phyloP scores from a whole-genome alignment of 2,113 vertebrate genomes.

The Prochilodus magdalenae region DNA sequence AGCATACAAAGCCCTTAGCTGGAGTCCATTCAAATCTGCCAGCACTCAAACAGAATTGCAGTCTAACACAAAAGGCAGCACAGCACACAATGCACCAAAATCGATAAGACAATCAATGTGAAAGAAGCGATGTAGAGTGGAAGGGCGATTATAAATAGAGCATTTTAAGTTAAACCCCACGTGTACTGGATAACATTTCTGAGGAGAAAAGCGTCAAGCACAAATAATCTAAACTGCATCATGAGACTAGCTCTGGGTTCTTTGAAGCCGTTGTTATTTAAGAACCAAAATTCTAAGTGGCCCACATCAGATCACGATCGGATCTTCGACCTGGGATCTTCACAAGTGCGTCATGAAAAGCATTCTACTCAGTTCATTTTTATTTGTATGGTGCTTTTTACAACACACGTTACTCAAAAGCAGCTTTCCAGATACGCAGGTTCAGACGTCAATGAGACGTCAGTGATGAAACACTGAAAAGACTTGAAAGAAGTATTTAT shows the following conservation, averaged over 20 bases:
- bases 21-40: not conserved
- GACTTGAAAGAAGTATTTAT: no score
- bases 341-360: no score
- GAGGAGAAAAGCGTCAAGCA: not conserved
- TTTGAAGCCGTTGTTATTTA: no score
- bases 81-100: not conserved
- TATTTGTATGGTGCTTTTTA: no score
- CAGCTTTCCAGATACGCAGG: not conserved
- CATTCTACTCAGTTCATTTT: no score
- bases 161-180: not conserved
- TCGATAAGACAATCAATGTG: not conserved
- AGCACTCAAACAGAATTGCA: not conserved
- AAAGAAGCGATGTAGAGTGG: not conserved
- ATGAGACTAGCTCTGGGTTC: not conserved
- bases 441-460: not conserved
- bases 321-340: no score
- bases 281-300: no score
- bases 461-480: no score
- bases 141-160: not conserved
- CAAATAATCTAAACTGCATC: not conserved
- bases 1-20: not conserved
- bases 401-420: no score
- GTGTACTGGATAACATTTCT: not conserved
- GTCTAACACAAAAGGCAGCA: not conserved
- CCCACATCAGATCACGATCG: no score